Evolutionary conservation across 2,888 invertebrate species (phyloP).

Genomic region (Calliopum simillimum): DNA sequence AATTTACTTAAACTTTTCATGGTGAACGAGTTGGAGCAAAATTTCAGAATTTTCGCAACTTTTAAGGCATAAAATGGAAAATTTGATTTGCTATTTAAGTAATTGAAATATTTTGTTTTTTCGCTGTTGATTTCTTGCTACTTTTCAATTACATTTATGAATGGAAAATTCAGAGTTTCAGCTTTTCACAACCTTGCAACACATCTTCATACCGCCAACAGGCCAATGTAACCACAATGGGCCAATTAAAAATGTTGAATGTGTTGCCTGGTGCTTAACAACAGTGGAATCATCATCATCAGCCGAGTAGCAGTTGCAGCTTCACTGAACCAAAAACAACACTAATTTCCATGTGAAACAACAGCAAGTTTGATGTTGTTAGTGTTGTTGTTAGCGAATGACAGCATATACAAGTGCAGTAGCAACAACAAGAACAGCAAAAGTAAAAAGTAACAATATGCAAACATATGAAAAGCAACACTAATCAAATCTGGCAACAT

Average conservation of each 20-base stretch:
- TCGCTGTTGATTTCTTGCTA: no score
- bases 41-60: no score
- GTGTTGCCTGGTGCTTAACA: slow-evolving; percentile 1
- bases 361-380: neutral
- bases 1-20: no score
- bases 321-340: slow-evolving; percentile 13
- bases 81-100: no score
- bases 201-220: neutral
- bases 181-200: no score
- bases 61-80: no score
- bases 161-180: no score
- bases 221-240: slow-evolving; percentile 17
- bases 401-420: neutral
- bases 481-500: slow-evolving; percentile 35
- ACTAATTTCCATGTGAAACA: neutral
- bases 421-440: neutral
- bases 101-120: no score
- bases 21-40: no score
- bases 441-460: neutral
- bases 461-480: slow-evolving; percentile 26
- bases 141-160: no score
- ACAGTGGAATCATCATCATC: no score
- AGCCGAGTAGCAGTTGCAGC: neutral
- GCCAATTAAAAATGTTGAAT: slow-evolving; percentile 30
- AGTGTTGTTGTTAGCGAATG: neutral